Percentiles rank a stretch among this genome's conserved stretches.
Conservation (phyloP, 1,140 invertebrate species). For the Armadillidium nasatum region DNA sequence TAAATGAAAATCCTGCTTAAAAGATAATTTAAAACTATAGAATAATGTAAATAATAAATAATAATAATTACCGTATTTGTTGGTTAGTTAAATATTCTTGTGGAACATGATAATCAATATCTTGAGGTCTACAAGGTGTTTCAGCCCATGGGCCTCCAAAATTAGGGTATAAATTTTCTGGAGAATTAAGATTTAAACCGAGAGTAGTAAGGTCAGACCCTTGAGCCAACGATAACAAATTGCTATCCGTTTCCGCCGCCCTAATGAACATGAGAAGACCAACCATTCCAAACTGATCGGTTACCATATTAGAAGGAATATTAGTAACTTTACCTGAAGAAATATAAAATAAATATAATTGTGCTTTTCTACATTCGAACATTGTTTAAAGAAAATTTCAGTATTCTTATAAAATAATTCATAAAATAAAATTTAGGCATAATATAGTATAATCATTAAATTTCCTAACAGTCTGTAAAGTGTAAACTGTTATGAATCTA, state of each 20-base stretch:
- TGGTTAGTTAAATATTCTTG: conserved; percentile 95
- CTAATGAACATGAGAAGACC: conserved; percentile 95
- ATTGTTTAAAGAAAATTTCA: no score
- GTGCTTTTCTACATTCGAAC: no score
- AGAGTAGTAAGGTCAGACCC: conserved; percentile 95
- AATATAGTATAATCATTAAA: no score
- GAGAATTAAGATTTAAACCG: conserved; percentile 95
- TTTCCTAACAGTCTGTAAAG: no score
- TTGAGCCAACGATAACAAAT: conserved; percentile 87
- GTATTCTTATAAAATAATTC: no score
- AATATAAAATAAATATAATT: no score
- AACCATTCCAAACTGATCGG: conserved; percentile 98
- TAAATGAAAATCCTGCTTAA: no score
- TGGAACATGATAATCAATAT: conserved; percentile 98
- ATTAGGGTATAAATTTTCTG: conserved; percentile 91
- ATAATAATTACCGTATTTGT: conserved; percentile 51
- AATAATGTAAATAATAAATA: no score
- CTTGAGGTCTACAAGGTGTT: conserved; percentile 92
- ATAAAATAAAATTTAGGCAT: no score
- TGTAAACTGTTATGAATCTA: no score
- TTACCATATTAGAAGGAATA: conserved; percentile 96
- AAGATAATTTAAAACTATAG: no score
- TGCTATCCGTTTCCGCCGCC: conserved; percentile 92
- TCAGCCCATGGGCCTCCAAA: conserved; percentile 98
- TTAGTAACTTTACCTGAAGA: conserved; percentile 82